A percentile compares a stretch with the other conserved stretches of the same genome.
These are phyloP conservation scores for Melinopterus prodromus DNA, from an alignment of 2,888 invertebrate genomes.

Conservation along the genomic window DNA sequence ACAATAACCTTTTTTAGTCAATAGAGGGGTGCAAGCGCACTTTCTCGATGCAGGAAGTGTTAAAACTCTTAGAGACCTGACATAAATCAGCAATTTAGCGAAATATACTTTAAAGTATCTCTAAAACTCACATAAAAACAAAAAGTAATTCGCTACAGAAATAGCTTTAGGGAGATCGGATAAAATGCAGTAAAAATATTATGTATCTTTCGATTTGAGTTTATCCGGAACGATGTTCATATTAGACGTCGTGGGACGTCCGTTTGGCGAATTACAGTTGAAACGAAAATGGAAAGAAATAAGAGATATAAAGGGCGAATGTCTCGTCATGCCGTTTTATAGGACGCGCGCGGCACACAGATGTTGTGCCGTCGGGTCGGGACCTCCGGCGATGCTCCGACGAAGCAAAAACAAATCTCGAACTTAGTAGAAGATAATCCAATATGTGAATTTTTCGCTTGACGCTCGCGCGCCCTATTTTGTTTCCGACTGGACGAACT, in stretches of 20 bases:
- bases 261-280: neutral
- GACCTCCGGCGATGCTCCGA: neutral
- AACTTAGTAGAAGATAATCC: conserved; percentile 49
- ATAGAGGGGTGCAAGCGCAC: too few relatives aligned
- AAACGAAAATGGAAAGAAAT: conserved; percentile 15
- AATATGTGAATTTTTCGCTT: conserved; percentile 53
- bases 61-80: too few relatives aligned
- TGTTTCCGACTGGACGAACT: conserved; percentile 45
- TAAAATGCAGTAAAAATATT: too few relatives aligned
- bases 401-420: conserved; percentile 43
- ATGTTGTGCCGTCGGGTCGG: conserved; percentile 35
- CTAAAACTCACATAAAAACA: too few relatives aligned
- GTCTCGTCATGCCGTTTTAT: conserved; percentile 18
- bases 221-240: neutral
- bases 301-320: conserved; percentile 20
- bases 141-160: too few relatives aligned
- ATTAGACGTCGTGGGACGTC: neutral
- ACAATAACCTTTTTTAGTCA: too few relatives aligned
- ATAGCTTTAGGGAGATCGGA: too few relatives aligned
- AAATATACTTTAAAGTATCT: too few relatives aligned
- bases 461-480: conserved; percentile 48
- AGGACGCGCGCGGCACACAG: conserved; percentile 30
- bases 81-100: too few relatives aligned
- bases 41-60: too few relatives aligned
- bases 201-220: too few relatives aligned